Evolutionary conservation across 2,888 invertebrate genomes (phyloP), one percentile per base, ranked within the genome.

Genomic region (Pseudococcus viburni): DNA sequence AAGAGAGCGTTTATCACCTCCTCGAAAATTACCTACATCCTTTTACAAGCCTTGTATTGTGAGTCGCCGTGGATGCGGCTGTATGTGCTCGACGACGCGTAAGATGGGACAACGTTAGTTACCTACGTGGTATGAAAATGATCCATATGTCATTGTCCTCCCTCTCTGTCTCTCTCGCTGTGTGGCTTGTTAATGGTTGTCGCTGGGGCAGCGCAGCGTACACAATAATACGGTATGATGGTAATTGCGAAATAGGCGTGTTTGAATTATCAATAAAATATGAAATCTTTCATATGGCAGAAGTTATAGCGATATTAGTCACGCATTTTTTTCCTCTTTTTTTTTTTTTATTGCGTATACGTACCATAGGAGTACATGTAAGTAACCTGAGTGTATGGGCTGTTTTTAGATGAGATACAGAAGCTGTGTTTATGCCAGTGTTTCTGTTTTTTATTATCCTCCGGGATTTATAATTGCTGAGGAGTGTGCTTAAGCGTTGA

Each of bases 41-140:
- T 77, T 42, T 55, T 55, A 55, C 55, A 55, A 55, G 55, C 3
- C 5, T n/a, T n/a, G 77, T 77, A 42, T 12, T 42, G 6, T 5
- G 55, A 51, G 55, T 55, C n/a, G 55, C 4, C n/a, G 55, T 55
- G 17, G 15, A 8, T 51, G 48, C 4, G 48, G 15, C 55, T 55
- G 55, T 55, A n/a, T 77, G 77, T 68, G 77, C 77, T 77, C n/a
- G 77, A n/a, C 77, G 77, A 77, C 77, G 77, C 33, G 77, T 42
- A 77, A 77, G 39, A 42, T 77, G 77, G 77, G 39, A 55, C 55
- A 26, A 77, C 68, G 77, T 77, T 42, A 26, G 77, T n/a, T n/a
- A 77, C 77, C 17, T n/a, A 68, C n/a, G 77, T 77, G 42, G 55
- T 55, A 55, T 77, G 33, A 39, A 77, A 77, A 39, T 39, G 77